Conservation (phyloP, 2,113 vertebrate genomes). For the Anarhynchus alexandrinus region DNA sequence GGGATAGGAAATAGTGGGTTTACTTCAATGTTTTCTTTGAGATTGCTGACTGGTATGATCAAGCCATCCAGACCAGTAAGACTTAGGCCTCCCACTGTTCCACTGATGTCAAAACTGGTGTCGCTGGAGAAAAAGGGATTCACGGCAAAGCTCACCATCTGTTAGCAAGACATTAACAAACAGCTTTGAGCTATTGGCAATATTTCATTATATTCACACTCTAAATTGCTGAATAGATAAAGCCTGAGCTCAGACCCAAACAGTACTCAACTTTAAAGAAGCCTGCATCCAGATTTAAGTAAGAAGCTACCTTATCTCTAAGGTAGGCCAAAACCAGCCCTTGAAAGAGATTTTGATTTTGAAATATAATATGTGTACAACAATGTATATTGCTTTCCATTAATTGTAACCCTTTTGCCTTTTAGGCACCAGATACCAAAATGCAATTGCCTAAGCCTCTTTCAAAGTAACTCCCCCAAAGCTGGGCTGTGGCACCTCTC, state of each 20-base stretch:
- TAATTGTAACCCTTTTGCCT: neutral
- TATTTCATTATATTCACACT: neutral
- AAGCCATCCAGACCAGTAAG: conserved; percentile 80
- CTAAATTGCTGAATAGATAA: neutral
- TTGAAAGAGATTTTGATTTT: neutral
- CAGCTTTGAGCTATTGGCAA: neutral
- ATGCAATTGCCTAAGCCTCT: neutral
- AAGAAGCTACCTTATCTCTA: neutral
- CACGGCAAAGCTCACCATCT: conserved; percentile 91
- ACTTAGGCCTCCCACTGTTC: conserved; percentile 82
- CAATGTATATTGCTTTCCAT: neutral
- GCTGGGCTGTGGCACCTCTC: neutral
- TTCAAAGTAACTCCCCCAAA: neutral
- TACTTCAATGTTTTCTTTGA: conserved; percentile 88
- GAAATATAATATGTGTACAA: neutral
- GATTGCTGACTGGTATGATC: conserved; percentile 79
- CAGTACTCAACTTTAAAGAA: neutral
- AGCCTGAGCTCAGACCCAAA: neutral
- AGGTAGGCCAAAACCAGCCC: neutral
- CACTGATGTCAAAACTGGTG: conserved; percentile 73
- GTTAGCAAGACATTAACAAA: neutral
- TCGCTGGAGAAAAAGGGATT: conserved; percentile 83
- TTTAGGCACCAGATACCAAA: neutral
- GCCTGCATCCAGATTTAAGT: neutral
- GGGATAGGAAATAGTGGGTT: neutral